phyloP scores from a whole-genome alignment of 2,888 invertebrate species.

The Dichetophora obliterata region DNA sequence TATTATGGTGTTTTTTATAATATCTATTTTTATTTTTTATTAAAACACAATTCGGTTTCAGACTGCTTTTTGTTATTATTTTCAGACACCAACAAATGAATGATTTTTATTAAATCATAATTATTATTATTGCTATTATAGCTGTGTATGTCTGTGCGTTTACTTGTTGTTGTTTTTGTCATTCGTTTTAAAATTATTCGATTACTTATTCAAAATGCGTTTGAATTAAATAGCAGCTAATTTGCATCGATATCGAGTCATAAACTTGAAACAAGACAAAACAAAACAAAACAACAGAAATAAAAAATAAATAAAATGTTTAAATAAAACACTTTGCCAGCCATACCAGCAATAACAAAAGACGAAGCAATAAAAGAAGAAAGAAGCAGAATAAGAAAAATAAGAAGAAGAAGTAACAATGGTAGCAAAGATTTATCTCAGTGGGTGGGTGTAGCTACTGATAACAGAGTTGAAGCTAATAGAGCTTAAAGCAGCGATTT shows the following conservation, averaged over 20 bases:
- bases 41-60: background rate
- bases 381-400: too few species aligned
- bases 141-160: background rate
- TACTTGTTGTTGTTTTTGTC: background rate
- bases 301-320: background rate
- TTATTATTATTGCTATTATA: background rate
- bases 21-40: background rate
- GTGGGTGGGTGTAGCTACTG: too few species aligned
- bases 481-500: too few species aligned
- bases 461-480: too few species aligned
- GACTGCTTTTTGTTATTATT: constrained; percentile 1
- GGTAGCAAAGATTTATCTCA: background rate
- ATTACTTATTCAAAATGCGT: constrained; percentile 37
- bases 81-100: background rate
- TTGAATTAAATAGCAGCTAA: constrained; percentile 34
- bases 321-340: background rate
- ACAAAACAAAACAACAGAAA: background rate
- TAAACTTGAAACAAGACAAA: constrained; percentile 9
- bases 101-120: constrained; percentile 28
- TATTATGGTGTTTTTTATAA: constrained; percentile 55
- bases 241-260: constrained; percentile 35
- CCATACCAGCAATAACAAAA: background rate
- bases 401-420: background rate
- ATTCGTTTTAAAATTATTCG: constrained; percentile 20
- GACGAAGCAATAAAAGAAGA: background rate